Evolutionary conservation across 2,797 vertebrate species (phyloP), one percentile per base, ranked within the genome.

Genomic region (Fistularia tabacaria): DNA sequence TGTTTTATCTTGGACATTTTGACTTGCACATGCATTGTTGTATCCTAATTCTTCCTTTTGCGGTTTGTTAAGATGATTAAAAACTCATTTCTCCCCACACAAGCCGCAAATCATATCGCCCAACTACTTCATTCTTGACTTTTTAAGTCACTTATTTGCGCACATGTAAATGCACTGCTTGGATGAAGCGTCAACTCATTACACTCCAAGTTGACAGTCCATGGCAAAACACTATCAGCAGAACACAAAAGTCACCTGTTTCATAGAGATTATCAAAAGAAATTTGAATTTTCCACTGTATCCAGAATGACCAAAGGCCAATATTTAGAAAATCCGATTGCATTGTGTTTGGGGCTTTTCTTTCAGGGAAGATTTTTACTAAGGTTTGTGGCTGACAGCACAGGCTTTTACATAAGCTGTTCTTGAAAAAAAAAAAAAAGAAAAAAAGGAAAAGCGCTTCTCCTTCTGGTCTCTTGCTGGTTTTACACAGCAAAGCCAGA

Each of bases 231-330:
- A 49, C 66, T 79, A 78, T 80, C 83, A 71, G 66, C 54, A 68
- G 51, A 82, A 77, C 76, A 77, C 52, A 57, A 80, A 82, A 71
- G 77, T 81, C 76, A 76, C 83, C 83, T 86, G 85, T 85, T 88
- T 86, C 38, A 9, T 54, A 63, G 68, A 66, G 70, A 84, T 85
- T 85, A 84, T 79, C 77, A 66, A 76, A 83, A 73, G 43, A 81
- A 77, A 72, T 64, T 25, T 57, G 62, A 74, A 75, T 46, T 65
- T 46, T 71, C 54, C 55, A 47, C 36, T 7, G 38, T 1, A 7
- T 51, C 45, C 46, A 9, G n/a, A 76, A 67, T 69, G 65, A 72
- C 81, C 73, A 57, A 73, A 48, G 66, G 73, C 60, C 74, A 77
- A 77, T 60, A 67, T 46, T 71, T 38, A 64, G 55, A 59, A 62